Conservation (phyloP, 1,140 invertebrate genomes). For the Atta cephalotes region DNA sequence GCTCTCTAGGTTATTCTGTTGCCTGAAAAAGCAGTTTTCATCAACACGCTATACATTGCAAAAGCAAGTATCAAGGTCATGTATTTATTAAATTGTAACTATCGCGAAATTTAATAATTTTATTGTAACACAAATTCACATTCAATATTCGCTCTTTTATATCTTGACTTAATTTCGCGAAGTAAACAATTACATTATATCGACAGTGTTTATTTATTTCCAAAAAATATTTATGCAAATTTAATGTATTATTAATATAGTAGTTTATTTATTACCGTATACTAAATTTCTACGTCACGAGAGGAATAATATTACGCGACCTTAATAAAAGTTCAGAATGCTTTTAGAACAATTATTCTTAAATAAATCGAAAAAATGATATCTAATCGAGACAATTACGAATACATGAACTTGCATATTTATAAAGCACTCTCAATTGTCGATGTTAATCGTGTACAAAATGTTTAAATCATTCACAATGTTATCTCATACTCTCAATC, state of each 20-base stretch:
- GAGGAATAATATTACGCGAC: background rate
- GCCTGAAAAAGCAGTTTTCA: no score
- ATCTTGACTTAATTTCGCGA: background rate
- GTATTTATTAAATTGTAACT: background rate
- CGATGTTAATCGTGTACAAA: background rate
- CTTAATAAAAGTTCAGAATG: background rate
- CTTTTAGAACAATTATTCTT: background rate
- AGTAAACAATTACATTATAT: background rate
- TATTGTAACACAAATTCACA: background rate
- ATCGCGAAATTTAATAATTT: background rate
- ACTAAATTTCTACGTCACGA: background rate
- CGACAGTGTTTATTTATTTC: background rate
- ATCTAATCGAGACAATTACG: background rate
- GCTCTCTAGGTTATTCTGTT: no score
- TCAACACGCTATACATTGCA: background rate
- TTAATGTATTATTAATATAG: background rate
- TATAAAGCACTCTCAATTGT: background rate
- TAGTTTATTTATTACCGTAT: background rate
- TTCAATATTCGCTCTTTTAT: background rate
- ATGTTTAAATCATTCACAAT: background rate
- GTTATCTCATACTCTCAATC: background rate
- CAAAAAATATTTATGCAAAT: background rate
- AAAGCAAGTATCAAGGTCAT: background rate
- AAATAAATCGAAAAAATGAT: background rate
- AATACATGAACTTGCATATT: background rate